These are phyloP conservation scores for Thera britannica DNA, from an alignment of 2,888 invertebrate species.

Conservation along the genomic window DNA sequence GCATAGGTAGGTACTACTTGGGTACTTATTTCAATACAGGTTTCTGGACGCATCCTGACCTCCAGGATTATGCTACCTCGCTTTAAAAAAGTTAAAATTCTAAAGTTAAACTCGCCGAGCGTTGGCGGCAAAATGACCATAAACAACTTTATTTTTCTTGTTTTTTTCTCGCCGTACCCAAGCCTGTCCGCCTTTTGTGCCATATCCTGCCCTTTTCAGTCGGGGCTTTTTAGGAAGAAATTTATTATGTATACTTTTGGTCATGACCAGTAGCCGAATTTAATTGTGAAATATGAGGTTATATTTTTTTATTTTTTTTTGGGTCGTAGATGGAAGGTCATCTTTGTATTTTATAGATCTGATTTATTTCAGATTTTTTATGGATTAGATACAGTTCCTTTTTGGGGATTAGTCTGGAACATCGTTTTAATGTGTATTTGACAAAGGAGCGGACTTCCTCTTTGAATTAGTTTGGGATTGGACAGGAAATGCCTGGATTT, in stretches of 20 bases:
- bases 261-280: constrained; percentile 83
- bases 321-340: constrained; percentile 66
- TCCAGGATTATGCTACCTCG: constrained; percentile 41
- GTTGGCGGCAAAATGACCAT: constrained; percentile 81
- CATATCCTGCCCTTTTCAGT: constrained; percentile 82
- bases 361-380: constrained; percentile 37
- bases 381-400: constrained; percentile 64
- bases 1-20: neutral
- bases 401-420: constrained; percentile 70
- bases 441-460: constrained; percentile 70
- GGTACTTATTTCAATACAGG: constrained; percentile 32
- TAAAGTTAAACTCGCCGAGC: constrained; percentile 75
- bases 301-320: constrained; percentile 58
- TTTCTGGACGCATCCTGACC: constrained; percentile 39
- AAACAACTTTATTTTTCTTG: constrained; percentile 65
- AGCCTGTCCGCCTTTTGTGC: constrained; percentile 73
- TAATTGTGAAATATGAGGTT: constrained; percentile 83
- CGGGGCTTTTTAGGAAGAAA: constrained; percentile 81
- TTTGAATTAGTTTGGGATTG: constrained; percentile 43
- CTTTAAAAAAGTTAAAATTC: constrained; percentile 64
- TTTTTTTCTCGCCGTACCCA: constrained; percentile 68
- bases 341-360: constrained; percentile 72
- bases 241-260: constrained; percentile 82
- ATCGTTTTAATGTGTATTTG: constrained; percentile 60
- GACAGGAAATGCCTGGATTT: constrained; percentile 49